Evolutionary conservation across 1,140 invertebrate genomes (phyloP), one percentile per base, ranked within the genome.

Genomic region (Macrobrachium rosenbergii): DNA sequence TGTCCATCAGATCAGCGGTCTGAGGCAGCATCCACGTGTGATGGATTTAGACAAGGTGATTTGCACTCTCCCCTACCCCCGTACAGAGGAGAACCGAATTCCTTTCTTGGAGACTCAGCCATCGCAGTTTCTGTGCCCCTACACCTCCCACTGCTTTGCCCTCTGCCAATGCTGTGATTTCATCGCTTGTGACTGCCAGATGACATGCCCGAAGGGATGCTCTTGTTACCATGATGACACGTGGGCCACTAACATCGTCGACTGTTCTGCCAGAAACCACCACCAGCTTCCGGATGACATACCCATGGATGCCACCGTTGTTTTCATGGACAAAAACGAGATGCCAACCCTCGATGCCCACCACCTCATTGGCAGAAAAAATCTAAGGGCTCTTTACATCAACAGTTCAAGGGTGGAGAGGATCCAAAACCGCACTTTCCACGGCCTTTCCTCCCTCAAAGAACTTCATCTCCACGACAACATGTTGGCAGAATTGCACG

Each of bases 121-220:
- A 2, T 96, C 96, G 82, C 96, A 98, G 92, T 98, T 98, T 92
- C 93, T 98, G 75, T 98, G 97, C 93, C 95, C 95, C 73, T 98
- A 98, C 92, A 96, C 97, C 92, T 96, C 96, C 12, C 97, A 98
- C 91, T 98, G 97, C 93, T 98, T 98, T 91, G 95, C 96, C 6
- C 93, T 98, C 64, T 98, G 97, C 91, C 96, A 98, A 91, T 98
- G 97, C 93, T 98, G 97, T 92, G 97, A 98, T 92, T 98, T 97
- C 92, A 97, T 98, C 91, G 96, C 97, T 77, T 98, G 97, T 93
- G 97, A 98, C 93, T 98, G 97, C 75, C 88, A 92, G 90, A 92
- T 92, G 92, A 92, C 89, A 7, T 93, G 92, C 85, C 92, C 92
- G 2, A 88, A 91, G 12, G 91, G 92, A 75, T 91, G 91, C 80